Conservation (phyloP, 2,113 vertebrate genomes). For the Podilymbus podiceps region DNA sequence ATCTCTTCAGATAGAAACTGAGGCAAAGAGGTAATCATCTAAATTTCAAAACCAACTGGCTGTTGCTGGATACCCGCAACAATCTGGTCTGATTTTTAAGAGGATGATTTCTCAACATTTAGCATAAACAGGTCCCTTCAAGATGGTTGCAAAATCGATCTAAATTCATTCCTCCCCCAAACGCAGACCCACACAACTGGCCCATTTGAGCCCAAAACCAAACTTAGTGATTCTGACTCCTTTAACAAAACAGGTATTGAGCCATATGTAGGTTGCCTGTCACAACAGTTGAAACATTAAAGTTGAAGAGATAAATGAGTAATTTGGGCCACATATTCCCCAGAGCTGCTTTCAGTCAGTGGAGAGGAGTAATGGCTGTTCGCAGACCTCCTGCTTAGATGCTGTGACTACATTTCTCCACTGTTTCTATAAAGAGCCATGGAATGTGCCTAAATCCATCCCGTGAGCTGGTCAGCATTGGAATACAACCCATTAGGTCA, state of each 20-base stretch:
- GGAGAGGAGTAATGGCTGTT: background rate
- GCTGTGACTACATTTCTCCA: constrained; percentile 10
- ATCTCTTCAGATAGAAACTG: constrained; percentile 1
- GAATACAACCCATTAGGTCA: background rate
- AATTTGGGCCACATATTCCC: background rate
- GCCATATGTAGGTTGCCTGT: background rate
- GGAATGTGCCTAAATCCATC: background rate
- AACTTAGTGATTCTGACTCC: background rate
- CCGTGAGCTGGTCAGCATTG: background rate
- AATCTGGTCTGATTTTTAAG: background rate
- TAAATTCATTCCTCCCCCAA: background rate
- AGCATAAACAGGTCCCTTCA: background rate
- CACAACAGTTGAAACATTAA: background rate
- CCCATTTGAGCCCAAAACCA: background rate
- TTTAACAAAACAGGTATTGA: background rate
- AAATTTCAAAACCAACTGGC: background rate
- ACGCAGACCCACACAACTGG: background rate
- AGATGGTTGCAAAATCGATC: background rate
- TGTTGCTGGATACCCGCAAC: background rate
- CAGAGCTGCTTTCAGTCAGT: background rate
- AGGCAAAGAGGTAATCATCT: background rate
- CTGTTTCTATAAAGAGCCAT: background rate
- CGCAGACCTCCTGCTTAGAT: constrained; percentile 11
- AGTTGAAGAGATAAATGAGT: background rate
- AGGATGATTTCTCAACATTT: background rate